Conservation (phyloP, 2,888 invertebrate species). For the Acleris holmiana region DNA sequence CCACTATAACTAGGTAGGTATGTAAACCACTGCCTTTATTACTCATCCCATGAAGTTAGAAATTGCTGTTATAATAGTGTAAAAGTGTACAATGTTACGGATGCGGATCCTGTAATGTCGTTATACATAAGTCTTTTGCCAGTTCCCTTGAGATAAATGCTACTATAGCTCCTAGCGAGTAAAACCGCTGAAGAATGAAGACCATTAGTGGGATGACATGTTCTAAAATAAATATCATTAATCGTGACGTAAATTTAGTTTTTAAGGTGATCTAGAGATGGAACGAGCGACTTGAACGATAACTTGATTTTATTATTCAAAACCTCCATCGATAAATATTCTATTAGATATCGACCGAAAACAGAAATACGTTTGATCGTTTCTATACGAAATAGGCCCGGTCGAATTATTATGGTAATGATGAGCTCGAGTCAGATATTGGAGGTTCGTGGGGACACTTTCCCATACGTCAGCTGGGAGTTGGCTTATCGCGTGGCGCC, state of each 20-base stretch:
- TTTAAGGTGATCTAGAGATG: conserved; percentile 16
- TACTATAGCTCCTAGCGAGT: background rate
- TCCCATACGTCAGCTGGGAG: conserved; percentile 56
- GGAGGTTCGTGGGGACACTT: conserved; percentile 54
- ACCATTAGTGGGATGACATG: background rate
- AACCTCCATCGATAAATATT: conserved; percentile 48
- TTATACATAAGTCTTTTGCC: background rate
- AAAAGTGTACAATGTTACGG: no score
- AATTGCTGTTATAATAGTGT: no score
- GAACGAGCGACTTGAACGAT: conserved; percentile 41
- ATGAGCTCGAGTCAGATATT: conserved; percentile 42
- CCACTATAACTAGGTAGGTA: no score
- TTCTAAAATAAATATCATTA: conserved; percentile 13
- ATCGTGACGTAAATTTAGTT: conserved; percentile 21
- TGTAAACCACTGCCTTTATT: no score
- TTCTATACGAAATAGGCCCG: conserved; percentile 33
- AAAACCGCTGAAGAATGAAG: background rate
- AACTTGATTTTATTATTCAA: conserved; percentile 57
- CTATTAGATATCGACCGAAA: conserved; percentile 48
- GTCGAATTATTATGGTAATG: conserved; percentile 50
- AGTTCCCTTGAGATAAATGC: background rate
- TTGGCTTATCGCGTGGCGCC: conserved; percentile 64
- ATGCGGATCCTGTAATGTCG: no score
- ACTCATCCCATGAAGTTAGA: no score
- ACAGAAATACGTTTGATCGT: conserved; percentile 39